Evolutionary conservation across 2,888 invertebrate genomes (phyloP).

Genomic region (Melinaea menophilus): DNA sequence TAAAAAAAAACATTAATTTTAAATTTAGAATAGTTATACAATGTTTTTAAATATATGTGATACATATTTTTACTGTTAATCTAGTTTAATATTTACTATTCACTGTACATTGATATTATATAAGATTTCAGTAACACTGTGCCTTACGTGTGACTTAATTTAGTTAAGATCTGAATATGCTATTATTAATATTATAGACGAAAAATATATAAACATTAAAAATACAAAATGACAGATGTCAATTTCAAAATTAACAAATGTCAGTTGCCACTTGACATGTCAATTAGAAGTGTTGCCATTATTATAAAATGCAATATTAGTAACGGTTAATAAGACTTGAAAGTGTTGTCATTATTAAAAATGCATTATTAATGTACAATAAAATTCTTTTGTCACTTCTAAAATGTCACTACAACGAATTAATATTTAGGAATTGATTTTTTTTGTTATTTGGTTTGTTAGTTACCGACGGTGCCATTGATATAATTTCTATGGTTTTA

Average conservation of each 20-base stretch:
- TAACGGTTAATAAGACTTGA: too few relatives aligned
- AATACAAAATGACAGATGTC: background rate
- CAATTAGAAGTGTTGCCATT: background rate
- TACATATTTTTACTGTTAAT: background rate
- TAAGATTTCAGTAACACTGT: background rate
- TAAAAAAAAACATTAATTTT: too few relatives aligned
- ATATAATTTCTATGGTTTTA: slow-evolving; percentile 46
- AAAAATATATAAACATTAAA: too few relatives aligned
- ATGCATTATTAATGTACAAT: background rate
- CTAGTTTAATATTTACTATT: background rate
- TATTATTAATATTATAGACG: background rate
- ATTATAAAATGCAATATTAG: background rate
- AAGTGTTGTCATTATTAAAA: background rate
- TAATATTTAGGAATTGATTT: background rate
- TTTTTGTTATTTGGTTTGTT: slow-evolving; percentile 1
- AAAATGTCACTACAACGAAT: background rate
- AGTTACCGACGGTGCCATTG: slow-evolving; percentile 48
- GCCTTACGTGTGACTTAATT: slow-evolving; percentile 6
- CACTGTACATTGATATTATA: background rate
- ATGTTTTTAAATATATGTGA: too few relatives aligned
- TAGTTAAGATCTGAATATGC: slow-evolving; percentile 2
- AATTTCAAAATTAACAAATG: background rate
- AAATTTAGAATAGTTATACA: too few relatives aligned
- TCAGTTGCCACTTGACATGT: background rate
- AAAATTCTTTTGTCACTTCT: background rate